Conservation (phyloP, 2,797 vertebrate species). For the Delichon dasypus region DNA sequence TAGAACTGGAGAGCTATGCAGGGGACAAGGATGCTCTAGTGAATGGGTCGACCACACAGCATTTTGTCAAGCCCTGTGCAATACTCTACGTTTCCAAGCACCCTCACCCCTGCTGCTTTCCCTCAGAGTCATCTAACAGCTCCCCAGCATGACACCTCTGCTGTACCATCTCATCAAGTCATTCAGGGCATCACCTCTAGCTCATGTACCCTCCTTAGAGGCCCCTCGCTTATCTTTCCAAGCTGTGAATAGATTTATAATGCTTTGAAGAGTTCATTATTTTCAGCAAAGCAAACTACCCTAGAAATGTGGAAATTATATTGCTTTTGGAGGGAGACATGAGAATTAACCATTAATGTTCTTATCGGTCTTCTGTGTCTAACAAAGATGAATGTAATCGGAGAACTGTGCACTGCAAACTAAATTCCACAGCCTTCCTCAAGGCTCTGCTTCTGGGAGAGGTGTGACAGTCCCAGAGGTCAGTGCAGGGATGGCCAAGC, state of each 20-base stretch:
- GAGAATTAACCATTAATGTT: background rate
- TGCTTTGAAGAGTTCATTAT: slow-evolving; percentile 43
- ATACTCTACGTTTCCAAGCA: slow-evolving; percentile 78
- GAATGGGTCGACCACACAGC: slow-evolving; percentile 86
- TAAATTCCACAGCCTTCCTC: background rate
- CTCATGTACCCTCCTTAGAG: background rate
- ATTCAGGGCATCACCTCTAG: slow-evolving; percentile 52
- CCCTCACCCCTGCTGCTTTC: background rate
- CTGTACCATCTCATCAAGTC: slow-evolving; percentile 61
- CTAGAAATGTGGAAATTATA: slow-evolving; percentile 42
- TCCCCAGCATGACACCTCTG: slow-evolving; percentile 41
- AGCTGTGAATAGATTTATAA: slow-evolving; percentile 65
- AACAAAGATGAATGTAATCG: background rate
- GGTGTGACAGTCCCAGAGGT: background rate
- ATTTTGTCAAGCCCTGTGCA: slow-evolving; percentile 98
- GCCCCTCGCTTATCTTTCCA: slow-evolving; percentile 43
- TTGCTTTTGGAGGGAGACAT: slow-evolving; percentile 37
- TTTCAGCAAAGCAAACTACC: slow-evolving; percentile 46
- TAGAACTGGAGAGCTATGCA: slow-evolving; percentile 81
- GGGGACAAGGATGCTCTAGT: slow-evolving; percentile 65
- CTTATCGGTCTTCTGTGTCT: background rate
- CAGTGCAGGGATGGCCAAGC: background rate
- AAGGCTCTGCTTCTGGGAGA: background rate
- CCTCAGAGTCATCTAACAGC: slow-evolving; percentile 23
- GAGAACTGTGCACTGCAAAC: background rate